Base-by-base conservation (phyloP, 64 coral and sea anemone species). In the Stichodactyla mertensii region DNA sequence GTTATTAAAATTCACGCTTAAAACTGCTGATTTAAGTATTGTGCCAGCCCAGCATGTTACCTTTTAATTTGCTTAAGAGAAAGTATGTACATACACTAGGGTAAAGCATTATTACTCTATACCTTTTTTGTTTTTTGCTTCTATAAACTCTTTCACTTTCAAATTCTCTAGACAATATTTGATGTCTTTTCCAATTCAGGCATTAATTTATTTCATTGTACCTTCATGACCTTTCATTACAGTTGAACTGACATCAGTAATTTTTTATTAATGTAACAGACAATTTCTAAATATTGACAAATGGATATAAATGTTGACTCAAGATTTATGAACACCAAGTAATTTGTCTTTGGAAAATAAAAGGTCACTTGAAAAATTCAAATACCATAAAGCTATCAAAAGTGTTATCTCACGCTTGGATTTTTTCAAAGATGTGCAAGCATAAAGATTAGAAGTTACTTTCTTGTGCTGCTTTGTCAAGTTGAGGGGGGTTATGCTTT, bases 281-380 rank as follows among this genome's bases (percentile, higher is more conserved):
- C 69, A 74, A 23, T 74, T 74, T 74, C 69, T 74, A 74, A 74
- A 74, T 74, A 74, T 74, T 74, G 69, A 74, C 69, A 74, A 74
- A 36, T 74, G 69, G 69, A 26, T 74, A 13, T 74, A 74, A 74
- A 74, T 74, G 69, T 74, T 74, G 69, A 74, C 69, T 74, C 16
- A 27, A 74, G 69, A 26, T 74, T 74, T 74, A 31, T 74, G 69
- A 74, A 74, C 24, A 74, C 20, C 27, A 23, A 27, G 8, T 9
- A 74, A 23, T 74, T 74, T 74, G 69, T 74, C 69, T 74, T 74
- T 13, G 1, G 2, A 9, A 74, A 74, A 23, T 13, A 74, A 74
- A 74, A 74, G 69, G 69, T 74, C 69, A 74, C 4, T 58, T 58
- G 9, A 58, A 12, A 74, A 74, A 74, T 31, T 31, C 24, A 74